phyloP scores from a whole-genome alignment of 2,113 vertebrate genomes.

The Rhineura floridana region DNA sequence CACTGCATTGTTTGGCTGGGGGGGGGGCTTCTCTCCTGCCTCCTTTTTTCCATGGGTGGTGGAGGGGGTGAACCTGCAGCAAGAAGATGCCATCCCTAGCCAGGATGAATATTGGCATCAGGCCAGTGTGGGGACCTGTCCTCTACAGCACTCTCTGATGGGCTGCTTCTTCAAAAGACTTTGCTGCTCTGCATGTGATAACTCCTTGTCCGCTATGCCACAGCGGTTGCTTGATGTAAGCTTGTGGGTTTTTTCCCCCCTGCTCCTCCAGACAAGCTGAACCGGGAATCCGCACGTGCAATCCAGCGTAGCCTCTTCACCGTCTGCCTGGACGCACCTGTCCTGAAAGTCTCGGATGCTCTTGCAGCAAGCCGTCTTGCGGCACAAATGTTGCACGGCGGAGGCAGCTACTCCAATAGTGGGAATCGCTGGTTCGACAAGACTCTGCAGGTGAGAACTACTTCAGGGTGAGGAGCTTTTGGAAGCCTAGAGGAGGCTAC shows the following conservation, averaged over 20 bases:
- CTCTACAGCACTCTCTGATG: neutral
- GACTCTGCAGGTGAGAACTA: constrained; percentile 79
- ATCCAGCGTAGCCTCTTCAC: constrained; percentile 85
- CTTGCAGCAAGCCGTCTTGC: constrained; percentile 79
- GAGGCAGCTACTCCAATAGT: constrained; percentile 86
- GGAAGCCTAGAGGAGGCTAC: neutral
- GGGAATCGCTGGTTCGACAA: constrained; percentile 91
- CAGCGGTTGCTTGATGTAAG: neutral
- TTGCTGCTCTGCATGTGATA: too few species aligned
- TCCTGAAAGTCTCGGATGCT: constrained; percentile 84
- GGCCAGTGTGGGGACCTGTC: neutral
- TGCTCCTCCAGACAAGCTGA: constrained; percentile 75
- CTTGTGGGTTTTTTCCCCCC: neutral
- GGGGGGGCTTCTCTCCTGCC: too few species aligned
- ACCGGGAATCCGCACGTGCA: constrained; percentile 81
- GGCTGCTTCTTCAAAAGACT: neutral
- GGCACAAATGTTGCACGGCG: constrained; percentile 84
- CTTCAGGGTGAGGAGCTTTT: neutral
- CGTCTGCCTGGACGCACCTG: constrained; percentile 83
- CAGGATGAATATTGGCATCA: neutral
- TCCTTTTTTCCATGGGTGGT: too few species aligned
- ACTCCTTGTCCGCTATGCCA: neutral
- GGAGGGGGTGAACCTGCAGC: too few species aligned
- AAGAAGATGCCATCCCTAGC: too few species aligned
- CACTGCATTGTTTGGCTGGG: too few species aligned